Evolutionary conservation across 2,888 invertebrate species (phyloP), one percentile per base, ranked within the genome.

Genomic region (Chrysolina oricalcia): DNA sequence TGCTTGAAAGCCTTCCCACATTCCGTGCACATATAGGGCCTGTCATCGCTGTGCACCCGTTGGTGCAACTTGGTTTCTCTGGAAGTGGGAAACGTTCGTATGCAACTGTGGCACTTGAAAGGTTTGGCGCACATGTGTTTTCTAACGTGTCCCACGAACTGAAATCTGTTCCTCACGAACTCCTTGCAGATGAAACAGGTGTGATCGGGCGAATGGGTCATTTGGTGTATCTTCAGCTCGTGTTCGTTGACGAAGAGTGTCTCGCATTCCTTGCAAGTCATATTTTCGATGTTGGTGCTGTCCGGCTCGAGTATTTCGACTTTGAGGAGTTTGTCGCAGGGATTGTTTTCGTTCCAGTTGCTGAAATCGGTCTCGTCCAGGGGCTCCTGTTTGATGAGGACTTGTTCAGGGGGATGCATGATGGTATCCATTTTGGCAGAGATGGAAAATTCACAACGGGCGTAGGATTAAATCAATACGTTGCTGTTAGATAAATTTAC

Each of bases 1-100:
- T 78, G 77, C 62, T 81, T 82, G 70, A 82, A 82, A 2, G 79
- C 76, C 56, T 82, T 82, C 1, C 81, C 81, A 70, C 82, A 82
- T 74, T 79, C 81, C 0, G 78, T 80, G 66, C 82, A 82, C 78
- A 78, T 81, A 70, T 70, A 82, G 0, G 82, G 82, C 53, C 82
- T 75, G n/a, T 81, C 80, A 64, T 81, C 78, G 35, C 78, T 80
- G 63, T 82, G 82, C 13, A 82, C 81, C 6, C 79, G 67, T 50
- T 75, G 78, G 48, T 82, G 82, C 50, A 81, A 63, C 66, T 81
- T 81, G 1, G 80, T 80, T 50, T 82, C 81, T 59, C 81, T 77
- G 6, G 70, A 72, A 11, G 75, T 78, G 2, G 79, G 74, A 72
- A 82, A 82, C 1, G 77, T 76, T 27, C 79, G 68, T n/a, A 77